Evolutionary conservation across 2,888 invertebrate genomes (phyloP), one percentile per base, ranked within the genome.

Genomic region (Stenolophus ochropezus): DNA sequence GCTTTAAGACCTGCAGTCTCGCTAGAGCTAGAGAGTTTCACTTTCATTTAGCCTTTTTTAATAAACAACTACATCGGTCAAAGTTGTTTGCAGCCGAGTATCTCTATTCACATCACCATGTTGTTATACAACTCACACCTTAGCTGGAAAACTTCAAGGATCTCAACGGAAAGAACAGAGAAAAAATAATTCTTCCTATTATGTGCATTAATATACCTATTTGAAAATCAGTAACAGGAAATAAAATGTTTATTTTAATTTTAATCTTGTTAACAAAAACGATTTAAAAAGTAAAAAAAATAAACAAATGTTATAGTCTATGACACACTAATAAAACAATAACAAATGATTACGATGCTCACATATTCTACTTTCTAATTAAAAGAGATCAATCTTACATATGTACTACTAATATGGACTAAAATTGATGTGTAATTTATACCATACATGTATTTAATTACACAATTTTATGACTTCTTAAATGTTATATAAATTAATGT

Each of bases 41-140:
- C 73, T 73, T 73, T 73, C 73, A 73, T 73, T 73, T 73, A 73
- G 73, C 23, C 73, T 73, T 73, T 73, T 73, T 73, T 73, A 73
- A 73, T 73, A 49, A 49, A 73, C 73, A 73, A 73, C 73, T 73
- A 47, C 49, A 73, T 49, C 49, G 73, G 73, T 73, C 73, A 73
- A 73, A 73, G 73, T 73, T 73, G 25, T 73, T 73, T 49, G 49
- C 33, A 23, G 14, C 20, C 73, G n/a, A 14, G 47, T 73, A 71
- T 71, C 71, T 71, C 21, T 73, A 20, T 73, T 73, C 21, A 49
- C 49, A 49, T 49, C 69, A 14, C 14, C 27, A 23, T 25, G 14
- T 1, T 23, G n/a, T 61, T 61, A 61, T 27, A 25, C 25, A 61
- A 61, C 14, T 23, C 21, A 21, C 56, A 21, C 56, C 56, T 20